phyloP scores from a whole-genome alignment of 53 echinoderm and acorn worm species.

The Stichopus horrens region DNA sequence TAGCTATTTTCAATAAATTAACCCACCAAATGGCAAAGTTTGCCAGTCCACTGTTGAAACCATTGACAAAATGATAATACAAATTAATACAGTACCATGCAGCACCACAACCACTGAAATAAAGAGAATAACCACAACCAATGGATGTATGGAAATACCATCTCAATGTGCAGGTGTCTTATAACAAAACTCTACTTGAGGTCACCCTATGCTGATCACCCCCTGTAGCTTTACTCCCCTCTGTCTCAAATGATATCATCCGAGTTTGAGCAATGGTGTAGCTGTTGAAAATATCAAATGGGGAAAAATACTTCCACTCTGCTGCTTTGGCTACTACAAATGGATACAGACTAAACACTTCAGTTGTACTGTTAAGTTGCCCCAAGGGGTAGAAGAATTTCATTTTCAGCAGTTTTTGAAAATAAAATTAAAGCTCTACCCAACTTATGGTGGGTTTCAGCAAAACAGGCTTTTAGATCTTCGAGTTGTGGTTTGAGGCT shows the following conservation, averaged over 20 bases:
- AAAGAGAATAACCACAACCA: neutral
- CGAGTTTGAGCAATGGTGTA: neutral
- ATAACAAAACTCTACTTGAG: slow-evolving; percentile 24
- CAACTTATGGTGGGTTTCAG: slow-evolving; percentile 1
- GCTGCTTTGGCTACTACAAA: too few relatives aligned
- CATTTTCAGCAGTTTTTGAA: neutral
- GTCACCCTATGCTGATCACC: slow-evolving; percentile 1
- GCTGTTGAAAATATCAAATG: neutral
- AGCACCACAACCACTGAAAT: neutral
- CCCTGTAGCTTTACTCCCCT: slow-evolving; percentile 12
- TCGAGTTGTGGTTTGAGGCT: slow-evolving; percentile 23
- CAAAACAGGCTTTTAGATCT: slow-evolving; percentile 23
- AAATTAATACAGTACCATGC: neutral
- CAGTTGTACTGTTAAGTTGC: neutral
- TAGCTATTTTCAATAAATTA: too few relatives aligned
- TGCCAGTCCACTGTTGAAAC: neutral
- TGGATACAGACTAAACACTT: neutral
- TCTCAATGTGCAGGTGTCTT: slow-evolving; percentile 20
- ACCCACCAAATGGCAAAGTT: too few relatives aligned
- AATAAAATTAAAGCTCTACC: slow-evolving; percentile 22
- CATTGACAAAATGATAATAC: neutral
- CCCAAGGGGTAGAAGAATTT: slow-evolving; percentile 18
- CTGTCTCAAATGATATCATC: slow-evolving; percentile 35
- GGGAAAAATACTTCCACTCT: neutral
- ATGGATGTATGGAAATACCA: neutral